Percentiles rank a stretch among this genome's conserved stretches.
These are phyloP conservation scores for Lepidurus apus DNA, from an alignment of 1,140 invertebrate genomes.

Conservation along the genomic window DNA sequence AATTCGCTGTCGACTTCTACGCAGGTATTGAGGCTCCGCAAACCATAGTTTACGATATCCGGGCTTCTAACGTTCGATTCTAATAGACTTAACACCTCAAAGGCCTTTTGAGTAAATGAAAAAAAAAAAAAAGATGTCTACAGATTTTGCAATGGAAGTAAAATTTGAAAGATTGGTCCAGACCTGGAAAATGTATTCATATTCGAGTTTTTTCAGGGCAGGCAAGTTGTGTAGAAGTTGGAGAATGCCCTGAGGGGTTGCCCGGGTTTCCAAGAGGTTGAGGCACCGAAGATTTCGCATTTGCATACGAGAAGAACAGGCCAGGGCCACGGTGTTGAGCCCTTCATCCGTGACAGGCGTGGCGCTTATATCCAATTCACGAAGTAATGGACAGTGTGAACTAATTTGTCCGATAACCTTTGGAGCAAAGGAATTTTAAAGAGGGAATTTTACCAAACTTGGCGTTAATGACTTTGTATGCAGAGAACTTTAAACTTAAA, in stretches of 20 bases:
- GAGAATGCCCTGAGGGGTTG: constrained; percentile 39
- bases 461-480: too few species aligned
- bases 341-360: constrained; percentile 43
- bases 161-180: not conserved
- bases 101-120: not conserved
- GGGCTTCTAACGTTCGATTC: constrained; percentile 27
- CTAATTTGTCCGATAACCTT: constrained; percentile 41
- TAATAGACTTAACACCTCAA: constrained; percentile 15
- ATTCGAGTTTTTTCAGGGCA: constrained; percentile 42
- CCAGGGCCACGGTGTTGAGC: constrained; percentile 38
- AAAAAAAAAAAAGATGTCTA: not conserved
- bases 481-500: too few species aligned
- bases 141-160: not conserved
- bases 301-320: constrained; percentile 27
- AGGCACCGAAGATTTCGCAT: constrained; percentile 40
- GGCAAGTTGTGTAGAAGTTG: constrained; percentile 40
- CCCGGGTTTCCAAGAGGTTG: constrained; percentile 41
- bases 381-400: constrained; percentile 38
- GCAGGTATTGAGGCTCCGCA: constrained; percentile 26
- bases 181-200: constrained; percentile 42
- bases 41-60: constrained; percentile 29
- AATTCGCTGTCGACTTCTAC: constrained; percentile 34
- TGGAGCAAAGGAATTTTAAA: constrained; percentile 23
- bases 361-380: constrained; percentile 41
- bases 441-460: not conserved